phyloP scores from a whole-genome alignment of 2,113 vertebrate species.

The Balaeniceps rex region DNA sequence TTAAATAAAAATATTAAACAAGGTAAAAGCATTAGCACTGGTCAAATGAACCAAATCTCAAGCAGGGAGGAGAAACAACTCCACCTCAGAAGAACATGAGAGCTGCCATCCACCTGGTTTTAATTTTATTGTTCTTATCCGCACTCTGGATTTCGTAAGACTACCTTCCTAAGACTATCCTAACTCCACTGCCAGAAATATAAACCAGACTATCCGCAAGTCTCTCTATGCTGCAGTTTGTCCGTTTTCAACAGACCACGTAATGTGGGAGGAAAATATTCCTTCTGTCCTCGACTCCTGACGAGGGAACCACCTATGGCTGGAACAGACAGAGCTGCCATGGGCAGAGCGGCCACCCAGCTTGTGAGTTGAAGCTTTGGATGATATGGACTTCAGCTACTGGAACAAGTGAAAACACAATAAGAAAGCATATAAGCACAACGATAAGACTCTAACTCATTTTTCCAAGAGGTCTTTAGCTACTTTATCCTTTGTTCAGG shows the following conservation, averaged over 20 bases:
- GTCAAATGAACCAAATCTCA: background rate
- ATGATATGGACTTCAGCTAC: background rate
- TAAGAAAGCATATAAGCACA: background rate
- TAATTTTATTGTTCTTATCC: background rate
- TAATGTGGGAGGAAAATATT: background rate
- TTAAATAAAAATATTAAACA: background rate
- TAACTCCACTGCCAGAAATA: background rate
- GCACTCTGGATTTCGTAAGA: background rate
- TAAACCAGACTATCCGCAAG: background rate
- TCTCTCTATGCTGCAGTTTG: background rate
- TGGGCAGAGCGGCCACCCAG: background rate
- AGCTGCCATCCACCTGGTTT: background rate
- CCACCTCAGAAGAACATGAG: background rate
- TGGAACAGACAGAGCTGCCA: background rate
- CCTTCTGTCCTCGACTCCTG: background rate
- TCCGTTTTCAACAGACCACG: background rate
- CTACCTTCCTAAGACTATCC: background rate
- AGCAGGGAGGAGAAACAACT: background rate
- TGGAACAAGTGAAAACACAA: background rate
- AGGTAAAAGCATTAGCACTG: background rate
- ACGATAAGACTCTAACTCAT: background rate
- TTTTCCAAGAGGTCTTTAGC: background rate
- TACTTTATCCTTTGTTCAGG: background rate
- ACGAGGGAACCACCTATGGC: background rate
- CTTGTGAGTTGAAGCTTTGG: background rate